These are phyloP conservation scores for Microtus montanus DNA, from an alignment of 2,113 vertebrate genomes.

Conservation along the genomic window DNA sequence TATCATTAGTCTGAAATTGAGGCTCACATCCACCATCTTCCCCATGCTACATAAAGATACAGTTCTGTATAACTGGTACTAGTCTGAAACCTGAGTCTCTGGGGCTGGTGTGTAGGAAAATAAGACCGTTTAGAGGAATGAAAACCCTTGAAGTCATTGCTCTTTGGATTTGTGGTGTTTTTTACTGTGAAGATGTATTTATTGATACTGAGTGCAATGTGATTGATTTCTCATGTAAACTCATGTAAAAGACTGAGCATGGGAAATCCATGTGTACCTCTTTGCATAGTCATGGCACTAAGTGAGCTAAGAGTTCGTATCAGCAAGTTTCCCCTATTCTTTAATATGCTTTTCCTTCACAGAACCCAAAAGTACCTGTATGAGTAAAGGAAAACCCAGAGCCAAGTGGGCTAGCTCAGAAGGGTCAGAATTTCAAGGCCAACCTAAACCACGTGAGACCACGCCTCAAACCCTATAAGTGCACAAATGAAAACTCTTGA, in stretches of 20 bases:
- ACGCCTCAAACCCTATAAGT: neutral
- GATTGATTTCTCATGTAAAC: neutral
- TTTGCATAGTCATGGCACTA: neutral
- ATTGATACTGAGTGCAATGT: neutral
- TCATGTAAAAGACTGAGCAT: neutral
- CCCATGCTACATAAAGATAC: neutral
- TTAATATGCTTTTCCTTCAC: neutral
- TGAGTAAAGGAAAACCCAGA: neutral
- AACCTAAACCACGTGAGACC: neutral
- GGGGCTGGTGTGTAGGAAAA: neutral
- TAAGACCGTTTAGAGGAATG: neutral
- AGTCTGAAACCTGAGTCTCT: neutral
- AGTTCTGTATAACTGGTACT: neutral
- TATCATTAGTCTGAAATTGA: neutral
- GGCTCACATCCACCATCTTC: neutral
- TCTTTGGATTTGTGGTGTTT: neutral
- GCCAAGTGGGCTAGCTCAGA: too few relatives aligned
- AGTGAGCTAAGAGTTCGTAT: neutral
- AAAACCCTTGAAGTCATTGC: neutral
- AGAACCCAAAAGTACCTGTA: neutral
- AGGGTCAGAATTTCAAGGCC: neutral
- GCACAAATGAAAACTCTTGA: too few relatives aligned
- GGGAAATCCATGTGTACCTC: neutral
- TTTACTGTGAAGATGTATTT: neutral
- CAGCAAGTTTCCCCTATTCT: neutral